These are phyloP conservation scores for Pelobates fuscus DNA, from an alignment of 2,113 vertebrate species.

Conservation along the genomic window DNA sequence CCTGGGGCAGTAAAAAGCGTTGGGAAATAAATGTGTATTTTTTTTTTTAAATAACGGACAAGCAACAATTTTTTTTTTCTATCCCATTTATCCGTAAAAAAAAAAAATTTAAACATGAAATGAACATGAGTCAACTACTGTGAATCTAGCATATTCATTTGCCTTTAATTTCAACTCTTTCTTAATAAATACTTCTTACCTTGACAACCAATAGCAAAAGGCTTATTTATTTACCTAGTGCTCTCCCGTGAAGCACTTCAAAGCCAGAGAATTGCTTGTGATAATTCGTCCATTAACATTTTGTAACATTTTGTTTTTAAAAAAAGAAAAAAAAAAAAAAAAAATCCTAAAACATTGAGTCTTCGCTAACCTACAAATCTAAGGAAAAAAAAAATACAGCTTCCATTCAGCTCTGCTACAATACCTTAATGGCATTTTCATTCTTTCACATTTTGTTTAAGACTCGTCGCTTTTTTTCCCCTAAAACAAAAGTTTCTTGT, in stretches of 20 bases:
- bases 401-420: too few species aligned
- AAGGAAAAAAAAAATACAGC: constrained; percentile 21
- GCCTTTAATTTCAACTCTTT: background rate
- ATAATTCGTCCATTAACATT: constrained; percentile 20
- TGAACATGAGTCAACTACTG: too few species aligned
- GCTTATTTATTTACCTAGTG: constrained; percentile 27
- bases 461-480: constrained; percentile 10
- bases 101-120: too few species aligned
- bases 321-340: too few species aligned
- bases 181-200: constrained; percentile 19
- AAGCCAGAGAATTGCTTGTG: constrained; percentile 13
- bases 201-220: constrained; percentile 21
- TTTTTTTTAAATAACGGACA: too few species aligned
- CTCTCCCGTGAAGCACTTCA: constrained; percentile 15
- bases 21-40: too few species aligned
- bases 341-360: constrained; percentile 21
- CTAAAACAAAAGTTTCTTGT: constrained; percentile 42
- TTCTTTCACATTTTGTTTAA: constrained; percentile 30
- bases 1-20: too few species aligned
- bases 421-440: constrained; percentile 32
- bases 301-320: constrained; percentile 13
- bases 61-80: too few species aligned
- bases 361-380: constrained; percentile 31
- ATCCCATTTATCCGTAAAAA: too few species aligned
- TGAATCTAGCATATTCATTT: background rate